These are phyloP conservation scores for Procambarus clarkii DNA, from an alignment of 1,140 invertebrate genomes.

Conservation along the genomic window DNA sequence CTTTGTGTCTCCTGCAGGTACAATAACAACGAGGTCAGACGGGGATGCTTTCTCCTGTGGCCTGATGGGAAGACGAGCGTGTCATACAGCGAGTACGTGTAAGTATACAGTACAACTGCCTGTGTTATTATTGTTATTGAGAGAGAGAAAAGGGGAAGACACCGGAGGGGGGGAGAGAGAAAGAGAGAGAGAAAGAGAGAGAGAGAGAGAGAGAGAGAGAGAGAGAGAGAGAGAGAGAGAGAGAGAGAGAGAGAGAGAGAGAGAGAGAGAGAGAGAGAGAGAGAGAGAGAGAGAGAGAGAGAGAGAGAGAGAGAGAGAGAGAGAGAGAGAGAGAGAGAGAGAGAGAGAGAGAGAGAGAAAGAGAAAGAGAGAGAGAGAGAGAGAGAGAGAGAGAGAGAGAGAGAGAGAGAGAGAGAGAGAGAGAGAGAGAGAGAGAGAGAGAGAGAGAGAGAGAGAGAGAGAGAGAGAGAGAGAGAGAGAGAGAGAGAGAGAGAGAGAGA, in stretches of 20 bases:
- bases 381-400: not conserved
- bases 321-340: not conserved
- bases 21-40: slow-evolving; percentile 34
- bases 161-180: too few relatives aligned
- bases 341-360: too few relatives aligned
- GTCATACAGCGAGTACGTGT: slow-evolving; percentile 82
- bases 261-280: not conserved
- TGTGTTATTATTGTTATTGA: not conserved
- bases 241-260: not conserved
- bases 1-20: not conserved
- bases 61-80: slow-evolving; percentile 80
- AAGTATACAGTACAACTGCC: slow-evolving; percentile 74
- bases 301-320: not conserved
- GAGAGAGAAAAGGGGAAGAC: too few relatives aligned
- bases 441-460: not conserved
- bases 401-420: not conserved
- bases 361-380: too few relatives aligned
- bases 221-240: not conserved
- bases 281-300: not conserved
- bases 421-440: not conserved
- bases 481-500: not conserved
- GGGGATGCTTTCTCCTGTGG: slow-evolving; percentile 82
- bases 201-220: not conserved
- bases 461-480: not conserved
- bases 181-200: too few relatives aligned